A percentile compares a stretch with the other conserved stretches of the same genome.
phyloP scores from a whole-genome alignment of 2,888 invertebrate species.

The Tenthredo scrophulariae region DNA sequence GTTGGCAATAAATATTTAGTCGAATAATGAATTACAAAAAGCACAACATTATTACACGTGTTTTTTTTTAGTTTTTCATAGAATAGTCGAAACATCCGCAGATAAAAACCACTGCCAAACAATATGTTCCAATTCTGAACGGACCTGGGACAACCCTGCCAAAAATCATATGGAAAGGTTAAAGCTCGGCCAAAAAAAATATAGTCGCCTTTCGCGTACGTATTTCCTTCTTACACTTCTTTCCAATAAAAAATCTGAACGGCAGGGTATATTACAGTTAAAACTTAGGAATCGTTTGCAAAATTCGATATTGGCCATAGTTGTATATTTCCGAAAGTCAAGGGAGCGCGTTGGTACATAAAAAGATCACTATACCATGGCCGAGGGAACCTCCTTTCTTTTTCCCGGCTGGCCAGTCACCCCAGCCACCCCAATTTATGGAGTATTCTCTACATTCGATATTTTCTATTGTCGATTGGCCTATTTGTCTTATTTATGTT shows the following conservation, averaged over 20 bases:
- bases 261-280: slow-evolving; percentile 27
- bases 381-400: slow-evolving; percentile 38
- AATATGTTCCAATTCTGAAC: slow-evolving; percentile 50
- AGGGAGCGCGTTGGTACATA: slow-evolving; percentile 76
- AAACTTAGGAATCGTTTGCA: neutral
- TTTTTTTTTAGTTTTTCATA: neutral
- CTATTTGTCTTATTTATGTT: slow-evolving; percentile 78
- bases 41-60: neutral
- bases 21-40: slow-evolving; percentile 67
- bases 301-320: slow-evolving; percentile 1
- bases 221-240: no score
- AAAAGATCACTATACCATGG: slow-evolving; percentile 72
- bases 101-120: slow-evolving; percentile 66
- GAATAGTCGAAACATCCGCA: neutral
- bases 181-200: neutral
- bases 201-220: neutral
- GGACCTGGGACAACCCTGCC: neutral
- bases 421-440: slow-evolving; percentile 73
- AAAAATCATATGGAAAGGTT: neutral
- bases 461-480: slow-evolving; percentile 78
- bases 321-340: slow-evolving; percentile 57
- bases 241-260: no score
- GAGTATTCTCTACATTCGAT: slow-evolving; percentile 77
- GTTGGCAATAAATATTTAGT: slow-evolving; percentile 68
- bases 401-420: slow-evolving; percentile 56